Conservation (phyloP, 2,888 invertebrate species). For the Acronicta psi region DNA sequence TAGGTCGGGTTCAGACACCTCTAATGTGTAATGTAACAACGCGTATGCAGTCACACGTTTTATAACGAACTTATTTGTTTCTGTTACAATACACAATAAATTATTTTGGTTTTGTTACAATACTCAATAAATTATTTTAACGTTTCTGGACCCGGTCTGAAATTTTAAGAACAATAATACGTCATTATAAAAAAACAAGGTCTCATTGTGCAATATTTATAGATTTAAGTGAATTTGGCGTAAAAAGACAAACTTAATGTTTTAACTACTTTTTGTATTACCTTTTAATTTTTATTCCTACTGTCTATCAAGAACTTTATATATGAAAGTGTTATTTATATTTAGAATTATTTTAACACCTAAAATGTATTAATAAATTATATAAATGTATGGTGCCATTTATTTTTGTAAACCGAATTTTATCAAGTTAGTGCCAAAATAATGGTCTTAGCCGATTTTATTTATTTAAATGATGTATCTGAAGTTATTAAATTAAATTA, state of each 20-base stretch:
- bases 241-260: constrained; percentile 22
- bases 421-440: constrained; percentile 40
- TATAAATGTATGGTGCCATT: constrained; percentile 61
- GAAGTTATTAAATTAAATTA: constrained; percentile 41
- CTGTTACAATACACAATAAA: too few species aligned
- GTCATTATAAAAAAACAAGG: background rate
- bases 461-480: constrained; percentile 32
- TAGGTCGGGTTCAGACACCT: too few species aligned
- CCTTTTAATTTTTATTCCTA: constrained; percentile 4
- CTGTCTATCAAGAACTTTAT: background rate
- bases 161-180: too few species aligned
- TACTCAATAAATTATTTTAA: too few species aligned
- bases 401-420: constrained; percentile 54
- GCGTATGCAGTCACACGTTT: too few species aligned
- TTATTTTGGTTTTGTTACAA: too few species aligned
- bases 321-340: constrained; percentile 4
- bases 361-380: constrained; percentile 19
- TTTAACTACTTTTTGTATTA: background rate
- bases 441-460: constrained; percentile 26
- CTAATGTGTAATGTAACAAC: too few species aligned
- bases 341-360: constrained; percentile 4
- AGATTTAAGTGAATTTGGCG: constrained; percentile 6
- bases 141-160: too few species aligned
- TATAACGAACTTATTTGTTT: too few species aligned
- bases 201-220: constrained; percentile 5